phyloP scores from a whole-genome alignment of 1,140 invertebrate genomes.

The Tachypleus tridentatus region DNA sequence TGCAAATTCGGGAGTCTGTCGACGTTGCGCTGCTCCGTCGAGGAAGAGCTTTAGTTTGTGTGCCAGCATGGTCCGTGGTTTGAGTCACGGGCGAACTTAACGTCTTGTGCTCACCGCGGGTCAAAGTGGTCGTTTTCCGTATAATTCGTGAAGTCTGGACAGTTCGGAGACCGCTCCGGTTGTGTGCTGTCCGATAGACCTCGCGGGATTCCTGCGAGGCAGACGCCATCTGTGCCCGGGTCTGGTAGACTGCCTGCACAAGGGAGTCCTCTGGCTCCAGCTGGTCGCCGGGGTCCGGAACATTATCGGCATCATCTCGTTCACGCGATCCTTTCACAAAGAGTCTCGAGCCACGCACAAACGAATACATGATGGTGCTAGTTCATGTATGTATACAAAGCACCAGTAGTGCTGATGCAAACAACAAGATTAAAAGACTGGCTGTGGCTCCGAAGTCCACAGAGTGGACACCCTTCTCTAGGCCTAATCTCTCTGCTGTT shows the following conservation, averaged over 20 bases:
- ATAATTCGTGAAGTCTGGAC: conserved; percentile 71
- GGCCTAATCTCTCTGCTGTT: too few relatives aligned
- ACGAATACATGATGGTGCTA: conserved; percentile 29
- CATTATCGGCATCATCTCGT: conserved; percentile 43
- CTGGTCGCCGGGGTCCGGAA: conserved; percentile 28
- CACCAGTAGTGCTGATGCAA: too few relatives aligned
- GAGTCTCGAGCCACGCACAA: conserved; percentile 42
- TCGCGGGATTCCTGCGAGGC: conserved; percentile 27
- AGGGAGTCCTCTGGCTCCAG: conserved; percentile 7
- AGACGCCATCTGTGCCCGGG: conserved; percentile 26
- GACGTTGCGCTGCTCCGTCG: neutral
- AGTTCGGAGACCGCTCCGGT: conserved; percentile 45
- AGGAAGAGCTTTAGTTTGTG: conserved; percentile 7
- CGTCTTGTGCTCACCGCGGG: conserved; percentile 54
- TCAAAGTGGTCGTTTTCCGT: conserved; percentile 77
- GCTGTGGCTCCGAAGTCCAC: too few relatives aligned
- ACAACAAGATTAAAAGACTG: too few relatives aligned
- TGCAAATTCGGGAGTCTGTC: neutral
- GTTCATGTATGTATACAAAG: too few relatives aligned
- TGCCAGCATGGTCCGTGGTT: conserved; percentile 8
- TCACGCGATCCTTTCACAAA: conserved; percentile 66
- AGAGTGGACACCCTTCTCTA: too few relatives aligned
- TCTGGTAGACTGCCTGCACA: conserved; percentile 9
- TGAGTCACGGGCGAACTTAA: neutral
- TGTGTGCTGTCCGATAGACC: conserved; percentile 52